A percentile compares a stretch with the other conserved stretches of the same genome.
phyloP scores from a whole-genome alignment of 2,113 vertebrate species.

The Onychostruthus taczanowskii region DNA sequence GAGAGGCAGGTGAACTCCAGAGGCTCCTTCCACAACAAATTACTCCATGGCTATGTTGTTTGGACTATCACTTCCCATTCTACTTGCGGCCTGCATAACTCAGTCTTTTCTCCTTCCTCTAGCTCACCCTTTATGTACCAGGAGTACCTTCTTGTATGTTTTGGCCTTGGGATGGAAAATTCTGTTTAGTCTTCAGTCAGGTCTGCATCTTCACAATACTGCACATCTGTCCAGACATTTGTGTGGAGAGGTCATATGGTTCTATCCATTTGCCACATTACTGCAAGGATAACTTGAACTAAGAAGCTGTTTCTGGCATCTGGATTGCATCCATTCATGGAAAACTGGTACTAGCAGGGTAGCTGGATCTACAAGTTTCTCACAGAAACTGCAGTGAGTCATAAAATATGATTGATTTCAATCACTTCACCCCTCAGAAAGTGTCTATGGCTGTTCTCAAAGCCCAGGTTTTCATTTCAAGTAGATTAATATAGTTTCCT shows the following conservation, averaged over 20 bases:
- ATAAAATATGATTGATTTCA: conserved; percentile 27
- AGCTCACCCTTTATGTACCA: not conserved
- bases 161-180: not conserved
- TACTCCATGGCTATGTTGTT: not conserved
- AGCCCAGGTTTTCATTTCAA: conserved; percentile 38
- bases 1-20: not conserved
- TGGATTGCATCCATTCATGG: not conserved
- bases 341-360: not conserved
- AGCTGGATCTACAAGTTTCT: not conserved
- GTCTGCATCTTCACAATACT: not conserved
- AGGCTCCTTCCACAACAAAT: not conserved
- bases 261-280: not conserved
- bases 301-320: not conserved
- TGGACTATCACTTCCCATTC: not conserved
- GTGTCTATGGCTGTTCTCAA: not conserved
- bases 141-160: not conserved
- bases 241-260: not conserved
- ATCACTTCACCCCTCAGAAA: conserved; percentile 4
- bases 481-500: conserved; percentile 19
- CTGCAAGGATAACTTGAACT: not conserved
- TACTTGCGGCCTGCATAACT: not conserved
- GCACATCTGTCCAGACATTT: not conserved
- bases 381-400: not conserved
- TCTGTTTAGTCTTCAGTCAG: not conserved
- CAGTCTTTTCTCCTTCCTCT: not conserved